Evolutionary conservation across 2,797 vertebrate genomes (phyloP), one percentile per base, ranked within the genome.

Genomic region (Chaunax sp.): DNA sequence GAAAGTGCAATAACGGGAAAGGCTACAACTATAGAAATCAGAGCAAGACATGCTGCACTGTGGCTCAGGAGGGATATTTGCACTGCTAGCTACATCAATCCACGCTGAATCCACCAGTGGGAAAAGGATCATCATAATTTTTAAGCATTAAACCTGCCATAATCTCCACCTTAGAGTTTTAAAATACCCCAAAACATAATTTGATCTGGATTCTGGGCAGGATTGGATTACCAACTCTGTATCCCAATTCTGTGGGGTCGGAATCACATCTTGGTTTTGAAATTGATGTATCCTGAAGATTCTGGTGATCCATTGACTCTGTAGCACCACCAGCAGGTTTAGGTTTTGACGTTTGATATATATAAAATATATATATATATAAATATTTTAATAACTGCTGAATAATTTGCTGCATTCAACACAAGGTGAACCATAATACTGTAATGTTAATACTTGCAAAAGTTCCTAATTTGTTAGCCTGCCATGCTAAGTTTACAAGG

Each of bases 381-480:
- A 35, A 8, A 30, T 10, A 35, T 35, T 35, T 35, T 11, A 35
- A 35, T 8, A 35, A 35, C 33, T 35, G 6, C 7, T 35, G 33
- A 35, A 35, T 2, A 6, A 40, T 40, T 40, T 40, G 2, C 18
- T 11, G 38, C 14, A 45, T 26, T 25, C 14, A 14, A 20, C 9
- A 37, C 9, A 3, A 26, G 18, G 30, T 43, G 0, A 41, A 67
- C n/a, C 7, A 5, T 14, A 18, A 68, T 30, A 0, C 30, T 28
- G 47, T 61, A 33, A 46, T 30, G 43, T 20, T 44, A 40, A 47
- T 43, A n/a, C 37, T 26, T 19, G 58, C 2, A 25, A 49, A 53
- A 41, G 18, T 30, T 37, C 15, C 44, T 18, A 53, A 3, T 33
- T 47, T 50, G 9, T 8, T 35, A 1, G 58, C 20, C 18, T 26